Evolutionary conservation across 92 coral and sea anemone genomes (phyloP).

Genomic region (Nematostella vectensis): DNA sequence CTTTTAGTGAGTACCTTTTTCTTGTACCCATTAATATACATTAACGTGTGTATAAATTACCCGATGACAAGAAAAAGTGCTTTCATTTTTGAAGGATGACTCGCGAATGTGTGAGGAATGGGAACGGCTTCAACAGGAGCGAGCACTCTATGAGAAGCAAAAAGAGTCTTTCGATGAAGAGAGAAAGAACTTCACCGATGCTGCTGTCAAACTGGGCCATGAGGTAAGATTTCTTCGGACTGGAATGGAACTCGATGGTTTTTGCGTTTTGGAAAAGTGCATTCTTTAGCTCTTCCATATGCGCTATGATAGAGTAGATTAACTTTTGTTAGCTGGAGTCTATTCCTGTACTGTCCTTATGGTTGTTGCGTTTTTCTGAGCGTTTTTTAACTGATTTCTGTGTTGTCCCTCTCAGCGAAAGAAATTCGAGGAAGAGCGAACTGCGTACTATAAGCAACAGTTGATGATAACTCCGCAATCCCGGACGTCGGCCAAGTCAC

Average conservation of each 20-base stretch:
- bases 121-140: constrained; percentile 69
- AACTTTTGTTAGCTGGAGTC: too few species aligned
- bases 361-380: too few species aligned
- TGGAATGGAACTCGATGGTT: background rate
- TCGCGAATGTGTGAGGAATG: constrained; percentile 70
- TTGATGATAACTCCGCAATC: constrained; percentile 52
- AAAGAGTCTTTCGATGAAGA: constrained; percentile 60
- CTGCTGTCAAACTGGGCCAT: constrained; percentile 78
- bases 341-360: too few species aligned
- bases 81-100: constrained; percentile 66
- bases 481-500: constrained; percentile 37
- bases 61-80: too few species aligned
- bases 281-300: too few species aligned
- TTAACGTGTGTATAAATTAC: too few species aligned
- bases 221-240: constrained; percentile 39
- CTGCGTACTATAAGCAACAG: constrained; percentile 69
- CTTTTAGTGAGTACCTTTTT: too few species aligned
- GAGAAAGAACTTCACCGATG: constrained; percentile 77
- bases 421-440: constrained; percentile 89
- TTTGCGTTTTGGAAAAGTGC: too few species aligned
- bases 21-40: too few species aligned
- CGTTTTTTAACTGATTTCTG: too few species aligned
- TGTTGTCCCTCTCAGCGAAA: constrained; percentile 85
- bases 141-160: constrained; percentile 50
- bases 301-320: too few species aligned